Percentiles rank a stretch among this genome's conserved stretches.
Evolutionary conservation across 2,797 vertebrate genomes (phyloP).

Genomic region (Myotis daubentonii): DNA sequence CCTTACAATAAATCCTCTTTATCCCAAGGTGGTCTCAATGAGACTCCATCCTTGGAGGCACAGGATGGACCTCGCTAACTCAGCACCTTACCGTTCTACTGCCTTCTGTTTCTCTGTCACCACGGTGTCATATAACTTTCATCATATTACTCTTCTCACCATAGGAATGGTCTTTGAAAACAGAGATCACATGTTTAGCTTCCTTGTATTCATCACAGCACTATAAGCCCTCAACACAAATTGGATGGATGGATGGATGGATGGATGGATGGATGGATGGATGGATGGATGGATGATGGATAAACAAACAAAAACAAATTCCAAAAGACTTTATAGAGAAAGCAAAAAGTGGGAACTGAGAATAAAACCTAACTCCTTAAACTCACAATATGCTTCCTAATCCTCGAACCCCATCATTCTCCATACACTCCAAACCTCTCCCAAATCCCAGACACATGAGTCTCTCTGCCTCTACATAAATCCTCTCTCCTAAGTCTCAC

Average conservation of each 20-base stretch:
- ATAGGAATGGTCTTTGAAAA: neutral
- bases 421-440: neutral
- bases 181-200: neutral
- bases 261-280: accelerated
- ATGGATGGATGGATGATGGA: too few relatives aligned
- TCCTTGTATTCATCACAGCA: neutral
- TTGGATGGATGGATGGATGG: neutral
- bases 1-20: neutral
- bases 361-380: neutral
- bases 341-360: neutral
- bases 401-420: neutral
- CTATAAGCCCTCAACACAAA: neutral
- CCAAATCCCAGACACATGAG: neutral
- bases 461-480: neutral
- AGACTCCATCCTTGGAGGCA: neutral
- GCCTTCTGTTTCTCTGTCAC: neutral
- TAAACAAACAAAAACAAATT: neutral
- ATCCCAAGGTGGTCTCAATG: neutral
- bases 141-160: neutral
- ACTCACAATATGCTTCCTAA: neutral
- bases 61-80: neutral
- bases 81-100: neutral
- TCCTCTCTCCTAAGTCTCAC: neutral
- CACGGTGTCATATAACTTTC: neutral
- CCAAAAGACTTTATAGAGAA: neutral